These are phyloP conservation scores for Catocala sponsa DNA, from an alignment of 2,888 invertebrate species.

Conservation along the genomic window DNA sequence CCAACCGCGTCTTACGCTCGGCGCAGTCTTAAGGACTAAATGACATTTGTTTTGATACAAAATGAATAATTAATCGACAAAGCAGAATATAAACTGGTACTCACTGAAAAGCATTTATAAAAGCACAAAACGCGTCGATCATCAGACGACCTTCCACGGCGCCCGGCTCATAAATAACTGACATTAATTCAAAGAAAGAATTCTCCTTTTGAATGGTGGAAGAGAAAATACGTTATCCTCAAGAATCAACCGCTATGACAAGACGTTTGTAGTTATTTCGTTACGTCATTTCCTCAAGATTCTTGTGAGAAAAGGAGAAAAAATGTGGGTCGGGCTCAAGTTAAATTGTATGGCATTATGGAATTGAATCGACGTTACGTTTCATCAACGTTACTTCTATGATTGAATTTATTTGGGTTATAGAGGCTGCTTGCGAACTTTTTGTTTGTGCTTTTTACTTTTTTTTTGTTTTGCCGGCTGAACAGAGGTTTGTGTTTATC, in stretches of 20 bases:
- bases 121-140: slow-evolving; percentile 31
- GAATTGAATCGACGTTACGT: slow-evolving; percentile 49
- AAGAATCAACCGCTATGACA: slow-evolving; percentile 48
- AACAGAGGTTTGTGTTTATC: too few species aligned
- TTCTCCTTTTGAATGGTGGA: slow-evolving; percentile 36
- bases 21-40: too few species aligned
- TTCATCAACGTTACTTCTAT: slow-evolving; percentile 42
- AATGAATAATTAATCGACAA: too few species aligned
- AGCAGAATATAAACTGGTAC: neutral
- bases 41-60: too few species aligned
- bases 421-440: slow-evolving; percentile 7
- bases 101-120: slow-evolving; percentile 22
- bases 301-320: slow-evolving; percentile 29
- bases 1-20: too few species aligned
- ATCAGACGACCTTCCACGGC: slow-evolving; percentile 44
- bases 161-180: slow-evolving; percentile 48
- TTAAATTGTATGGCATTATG: slow-evolving; percentile 48
- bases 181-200: slow-evolving; percentile 43
- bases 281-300: slow-evolving; percentile 43
- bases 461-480: neutral
- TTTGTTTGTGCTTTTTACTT: slow-evolving; percentile 6
- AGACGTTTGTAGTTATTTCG: slow-evolving; percentile 48
- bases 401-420: slow-evolving; percentile 41
- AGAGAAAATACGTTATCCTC: slow-evolving; percentile 45
- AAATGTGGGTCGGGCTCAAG: slow-evolving; percentile 29